Percentiles rank a stretch among this genome's conserved stretches.
These are phyloP conservation scores for Catamblyrhynchus diadema DNA, from an alignment of 2,797 vertebrate species.

Conservation along the genomic window DNA sequence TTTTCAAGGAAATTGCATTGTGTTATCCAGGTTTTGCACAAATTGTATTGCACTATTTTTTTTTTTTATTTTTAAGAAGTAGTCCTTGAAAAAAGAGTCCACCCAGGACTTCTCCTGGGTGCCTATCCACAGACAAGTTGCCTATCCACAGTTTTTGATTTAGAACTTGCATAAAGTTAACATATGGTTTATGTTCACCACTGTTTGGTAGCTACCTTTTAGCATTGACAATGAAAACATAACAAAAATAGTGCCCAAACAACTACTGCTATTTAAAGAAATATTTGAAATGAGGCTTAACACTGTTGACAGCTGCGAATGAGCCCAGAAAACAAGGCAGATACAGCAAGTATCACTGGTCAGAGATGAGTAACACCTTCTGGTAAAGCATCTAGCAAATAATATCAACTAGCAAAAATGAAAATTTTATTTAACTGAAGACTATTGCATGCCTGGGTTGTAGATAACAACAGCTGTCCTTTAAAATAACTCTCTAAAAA, in stretches of 20 bases:
- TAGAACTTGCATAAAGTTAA: not conserved
- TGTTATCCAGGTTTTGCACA: not conserved
- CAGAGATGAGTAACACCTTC: not conserved
- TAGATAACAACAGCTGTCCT: not conserved
- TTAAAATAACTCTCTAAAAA: not conserved
- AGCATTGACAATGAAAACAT: not conserved
- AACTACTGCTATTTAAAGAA: not conserved
- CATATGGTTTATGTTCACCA: not conserved
- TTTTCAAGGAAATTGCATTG: not conserved
- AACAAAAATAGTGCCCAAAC: not conserved
- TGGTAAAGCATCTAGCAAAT: not conserved
- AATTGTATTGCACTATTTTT: not conserved
- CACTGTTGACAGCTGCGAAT: not conserved
- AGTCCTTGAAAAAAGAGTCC: not conserved
- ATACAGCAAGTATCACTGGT: not conserved
- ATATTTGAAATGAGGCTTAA: not conserved
- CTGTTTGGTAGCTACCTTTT: not conserved
- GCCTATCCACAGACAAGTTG: not conserved
- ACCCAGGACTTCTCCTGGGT: not conserved
- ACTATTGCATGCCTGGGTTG: not conserved
- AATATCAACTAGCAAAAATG: not conserved
- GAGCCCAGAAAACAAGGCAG: not conserved
- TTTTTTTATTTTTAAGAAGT: not conserved
- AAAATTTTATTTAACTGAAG: not conserved
- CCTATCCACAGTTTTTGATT: accelerated